Percentiles rank a stretch among this genome's conserved stretches.
Evolutionary conservation across 2,113 vertebrate genomes (phyloP).

Genomic region (Perca schrenkii): DNA sequence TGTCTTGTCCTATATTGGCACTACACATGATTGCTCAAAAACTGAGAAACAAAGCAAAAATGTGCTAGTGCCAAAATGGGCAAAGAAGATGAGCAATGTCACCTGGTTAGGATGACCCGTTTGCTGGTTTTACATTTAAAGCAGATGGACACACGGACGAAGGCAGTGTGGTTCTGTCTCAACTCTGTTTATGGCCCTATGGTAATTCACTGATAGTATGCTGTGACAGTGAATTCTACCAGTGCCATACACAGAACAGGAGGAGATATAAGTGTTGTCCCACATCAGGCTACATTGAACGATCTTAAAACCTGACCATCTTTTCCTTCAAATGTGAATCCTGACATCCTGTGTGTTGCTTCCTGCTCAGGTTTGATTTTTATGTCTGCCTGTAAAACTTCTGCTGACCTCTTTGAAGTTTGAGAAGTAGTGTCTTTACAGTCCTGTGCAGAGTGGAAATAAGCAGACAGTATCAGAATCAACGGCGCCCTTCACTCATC

Average conservation of each 20-base stretch:
- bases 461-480: neutral
- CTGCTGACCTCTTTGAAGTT: slow-evolving; percentile 3
- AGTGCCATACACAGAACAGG: slow-evolving; percentile 99
- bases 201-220: slow-evolving; percentile 99
- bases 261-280: slow-evolving; percentile 74
- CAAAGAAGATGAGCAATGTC: slow-evolving; percentile 78
- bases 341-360: neutral
- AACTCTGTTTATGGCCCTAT: slow-evolving; percentile 99
- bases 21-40: slow-evolving; percentile 99
- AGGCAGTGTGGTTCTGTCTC: slow-evolving; percentile 91
- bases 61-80: slow-evolving; percentile 99
- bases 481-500: slow-evolving; percentile 1
- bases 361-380: neutral
- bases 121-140: neutral
- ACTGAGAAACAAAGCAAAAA: slow-evolving; percentile 96
- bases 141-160: neutral
- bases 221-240: slow-evolving; percentile 99
- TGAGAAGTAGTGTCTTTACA: neutral
- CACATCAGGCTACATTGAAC: neutral
- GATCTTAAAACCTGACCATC: neutral
- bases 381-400: neutral
- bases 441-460: slow-evolving; percentile 13
- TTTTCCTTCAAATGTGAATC: neutral
- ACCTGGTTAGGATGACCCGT: neutral
- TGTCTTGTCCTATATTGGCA: slow-evolving; percentile 97